These are phyloP conservation scores for Drosophila ezoana DNA, from an alignment of 2,888 invertebrate species.

Conservation along the genomic window DNA sequence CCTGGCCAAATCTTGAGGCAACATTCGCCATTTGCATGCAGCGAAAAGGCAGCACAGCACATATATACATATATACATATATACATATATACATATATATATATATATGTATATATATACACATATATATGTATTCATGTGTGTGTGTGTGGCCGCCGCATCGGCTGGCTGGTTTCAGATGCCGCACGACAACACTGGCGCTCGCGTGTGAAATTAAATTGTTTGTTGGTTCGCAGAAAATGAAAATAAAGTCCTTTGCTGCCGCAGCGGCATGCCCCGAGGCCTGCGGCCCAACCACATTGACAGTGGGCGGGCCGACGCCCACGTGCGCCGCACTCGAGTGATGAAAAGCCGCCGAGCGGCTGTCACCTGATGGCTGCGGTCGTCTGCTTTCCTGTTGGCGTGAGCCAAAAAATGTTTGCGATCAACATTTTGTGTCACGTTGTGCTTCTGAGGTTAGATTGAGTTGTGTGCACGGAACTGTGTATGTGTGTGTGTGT, in stretches of 20 bases:
- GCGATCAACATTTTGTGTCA: conserved; percentile 43
- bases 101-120: conserved; percentile 1
- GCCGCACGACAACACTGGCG: conserved; percentile 81
- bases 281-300: conserved; percentile 19
- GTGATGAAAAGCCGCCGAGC: conserved; percentile 57
- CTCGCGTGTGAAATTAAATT: conserved; percentile 80
- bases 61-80: background rate
- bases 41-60: background rate
- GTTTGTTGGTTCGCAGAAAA: conserved; percentile 76
- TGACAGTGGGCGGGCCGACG: conserved; percentile 18
- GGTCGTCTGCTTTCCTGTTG: conserved; percentile 23
- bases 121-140: background rate
- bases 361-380: conserved; percentile 51
- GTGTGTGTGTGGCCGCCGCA: conserved; percentile 21
- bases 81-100: background rate
- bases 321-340: conserved; percentile 11
- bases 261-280: conserved; percentile 15
- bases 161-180: conserved; percentile 73
- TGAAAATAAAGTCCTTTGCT: conserved; percentile 62
- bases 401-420: conserved; percentile 9
- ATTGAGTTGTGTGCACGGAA: conserved; percentile 17
- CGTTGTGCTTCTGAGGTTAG: conserved; percentile 17
- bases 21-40: conserved; percentile 60
- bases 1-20: conserved; percentile 69
- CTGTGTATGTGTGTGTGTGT: too few species aligned